A percentile compares a stretch with the other conserved stretches of the same genome.
phyloP scores from a whole-genome alignment of 2,113 vertebrate species.

The Ptilonorhynchus violaceus region DNA sequence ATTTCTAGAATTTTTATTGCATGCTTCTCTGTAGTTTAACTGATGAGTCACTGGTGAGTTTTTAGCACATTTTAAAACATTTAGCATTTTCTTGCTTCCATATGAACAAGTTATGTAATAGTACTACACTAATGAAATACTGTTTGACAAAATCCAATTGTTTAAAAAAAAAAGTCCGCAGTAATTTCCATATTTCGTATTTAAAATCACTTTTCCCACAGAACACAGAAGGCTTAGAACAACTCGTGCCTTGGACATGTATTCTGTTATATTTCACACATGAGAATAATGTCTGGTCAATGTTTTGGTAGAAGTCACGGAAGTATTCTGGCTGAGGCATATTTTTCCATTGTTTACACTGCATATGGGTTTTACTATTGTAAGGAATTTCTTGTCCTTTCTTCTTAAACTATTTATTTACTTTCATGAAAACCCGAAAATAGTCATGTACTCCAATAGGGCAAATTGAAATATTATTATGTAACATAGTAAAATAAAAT shows the following conservation, averaged over 20 bases:
- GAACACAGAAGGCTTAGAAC: neutral
- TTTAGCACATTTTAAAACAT: neutral
- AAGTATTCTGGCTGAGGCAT: neutral
- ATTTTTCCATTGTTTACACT: neutral
- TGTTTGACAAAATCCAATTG: neutral
- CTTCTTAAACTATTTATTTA: neutral
- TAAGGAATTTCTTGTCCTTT: neutral
- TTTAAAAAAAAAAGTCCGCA: neutral
- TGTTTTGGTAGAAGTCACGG: neutral
- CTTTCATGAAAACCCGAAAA: constrained; percentile 6
- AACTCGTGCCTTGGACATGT: neutral
- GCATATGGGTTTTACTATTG: neutral
- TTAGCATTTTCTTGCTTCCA: neutral
- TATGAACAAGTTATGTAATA: neutral
- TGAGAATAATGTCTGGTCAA: neutral
- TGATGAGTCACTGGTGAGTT: neutral
- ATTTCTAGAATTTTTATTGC: neutral
- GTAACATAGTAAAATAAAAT: constrained; percentile 44
- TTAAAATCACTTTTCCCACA: neutral
- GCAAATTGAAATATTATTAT: constrained; percentile 44
- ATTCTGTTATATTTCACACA: neutral
- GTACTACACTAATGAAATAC: neutral
- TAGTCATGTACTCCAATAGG: neutral
- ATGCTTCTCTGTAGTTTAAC: neutral
- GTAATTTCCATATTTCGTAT: neutral